Evolutionary conservation across 2,113 vertebrate genomes (phyloP).

Genomic region (Aphelocoma coerulescens): DNA sequence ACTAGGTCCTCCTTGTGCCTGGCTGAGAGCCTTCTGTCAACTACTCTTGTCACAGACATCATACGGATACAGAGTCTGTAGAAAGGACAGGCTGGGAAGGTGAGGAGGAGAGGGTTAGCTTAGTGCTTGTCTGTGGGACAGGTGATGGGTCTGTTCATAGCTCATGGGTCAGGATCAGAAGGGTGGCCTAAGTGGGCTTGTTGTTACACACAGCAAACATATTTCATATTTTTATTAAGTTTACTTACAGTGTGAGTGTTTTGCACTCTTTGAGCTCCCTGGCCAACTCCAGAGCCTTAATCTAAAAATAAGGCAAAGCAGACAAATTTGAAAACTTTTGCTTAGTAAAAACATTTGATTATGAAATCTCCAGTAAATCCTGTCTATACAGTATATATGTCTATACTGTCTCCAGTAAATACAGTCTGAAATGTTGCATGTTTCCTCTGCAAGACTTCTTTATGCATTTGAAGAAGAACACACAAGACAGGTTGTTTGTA

Average conservation of each 20-base stretch:
- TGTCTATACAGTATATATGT: too few relatives aligned
- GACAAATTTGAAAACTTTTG: neutral
- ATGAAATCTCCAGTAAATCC: neutral
- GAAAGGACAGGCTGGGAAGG: neutral
- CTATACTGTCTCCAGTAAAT: too few relatives aligned
- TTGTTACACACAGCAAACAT: neutral
- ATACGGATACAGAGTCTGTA: neutral
- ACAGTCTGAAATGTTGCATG: neutral
- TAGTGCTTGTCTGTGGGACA: accelerated
- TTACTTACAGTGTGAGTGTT: accelerated
- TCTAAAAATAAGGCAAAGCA: neutral
- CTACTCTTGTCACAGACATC: neutral
- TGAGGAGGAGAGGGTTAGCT: neutral
- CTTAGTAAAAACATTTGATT: neutral
- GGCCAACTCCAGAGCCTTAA: neutral
- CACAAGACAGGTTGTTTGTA: neutral
- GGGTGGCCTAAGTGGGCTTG: neutral
- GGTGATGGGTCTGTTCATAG: neutral
- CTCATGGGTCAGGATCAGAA: neutral
- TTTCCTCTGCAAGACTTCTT: neutral
- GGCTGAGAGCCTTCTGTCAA: neutral
- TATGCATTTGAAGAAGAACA: neutral
- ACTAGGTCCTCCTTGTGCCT: neutral
- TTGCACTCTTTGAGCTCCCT: neutral
- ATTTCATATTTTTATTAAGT: neutral